Conservation (phyloP, 2,888 invertebrate genomes). For the Cryptosula pallasiana region DNA sequence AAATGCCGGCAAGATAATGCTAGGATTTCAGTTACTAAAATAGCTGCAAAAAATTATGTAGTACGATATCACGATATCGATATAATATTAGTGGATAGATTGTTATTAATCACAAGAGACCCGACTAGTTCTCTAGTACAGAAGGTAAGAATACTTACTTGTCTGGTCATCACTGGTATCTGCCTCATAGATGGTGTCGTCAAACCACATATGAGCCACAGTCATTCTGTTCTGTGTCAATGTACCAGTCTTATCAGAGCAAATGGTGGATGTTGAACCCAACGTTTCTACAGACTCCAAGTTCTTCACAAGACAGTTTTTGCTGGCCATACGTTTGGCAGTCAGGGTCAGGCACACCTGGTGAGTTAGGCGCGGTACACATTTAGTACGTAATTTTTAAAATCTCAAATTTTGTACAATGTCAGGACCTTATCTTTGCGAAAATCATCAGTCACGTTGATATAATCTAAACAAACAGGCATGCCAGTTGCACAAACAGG, state of each 20-base stretch:
- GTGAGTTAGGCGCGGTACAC: not conserved
- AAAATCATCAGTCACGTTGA: too few relatives aligned
- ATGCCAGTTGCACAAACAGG: too few relatives aligned
- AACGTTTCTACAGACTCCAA: conserved; percentile 28
- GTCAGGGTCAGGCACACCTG: conserved; percentile 27
- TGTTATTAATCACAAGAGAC: too few relatives aligned
- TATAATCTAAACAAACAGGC: too few relatives aligned
- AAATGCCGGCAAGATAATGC: conserved; percentile 1
- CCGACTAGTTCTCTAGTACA: too few relatives aligned
- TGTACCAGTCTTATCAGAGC: conserved; percentile 30
- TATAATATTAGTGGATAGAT: not conserved
- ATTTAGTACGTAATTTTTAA: too few relatives aligned
- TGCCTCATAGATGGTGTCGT: conserved; percentile 27
- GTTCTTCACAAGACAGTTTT: conserved; percentile 27
- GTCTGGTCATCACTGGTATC: conserved; percentile 27
- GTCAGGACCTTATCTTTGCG: too few relatives aligned
- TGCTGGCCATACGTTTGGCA: conserved; percentile 28
- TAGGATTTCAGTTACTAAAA: not conserved
- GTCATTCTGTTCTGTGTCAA: conserved; percentile 31
- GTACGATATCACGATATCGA: too few relatives aligned
- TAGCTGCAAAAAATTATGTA: not conserved
- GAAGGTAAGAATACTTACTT: conserved; percentile 12
- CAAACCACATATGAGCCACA: conserved; percentile 30
- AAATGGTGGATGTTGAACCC: conserved; percentile 28
- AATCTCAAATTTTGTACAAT: too few relatives aligned